Base-by-base conservation (phyloP, 2,797 vertebrate genomes). In the Aldrovandia affinis region DNA sequence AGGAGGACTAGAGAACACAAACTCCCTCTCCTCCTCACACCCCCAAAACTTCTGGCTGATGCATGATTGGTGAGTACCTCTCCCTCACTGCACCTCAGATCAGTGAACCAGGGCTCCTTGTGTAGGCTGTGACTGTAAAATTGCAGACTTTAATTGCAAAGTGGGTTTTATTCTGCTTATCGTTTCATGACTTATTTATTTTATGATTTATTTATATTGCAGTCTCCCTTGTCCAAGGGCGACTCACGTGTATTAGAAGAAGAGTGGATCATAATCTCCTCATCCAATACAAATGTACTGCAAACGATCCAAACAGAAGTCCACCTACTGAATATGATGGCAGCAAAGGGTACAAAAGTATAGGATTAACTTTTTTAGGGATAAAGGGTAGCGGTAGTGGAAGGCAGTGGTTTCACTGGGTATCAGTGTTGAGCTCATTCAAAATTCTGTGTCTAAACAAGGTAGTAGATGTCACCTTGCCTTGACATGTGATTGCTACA, bases 11-110 rank as follows among this genome's bases (percentile, higher is more conserved):
- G 36, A 42, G 22, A 42, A 75, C 70, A 75, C 22, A 44, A n/a
- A 77, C 42, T 77, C 14, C 8, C 25, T 77, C 73, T 47, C 39
- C 42, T 47, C 73, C 9, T 47, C 73, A 44, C 73, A 77, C 73
- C 42, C 42, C 42, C 73, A 77, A 77, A n/a, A 77, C 73, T 77
- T 77, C 73, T 77, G 73, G 73, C 22, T 73, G 68, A 73, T 73
- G 18, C 68, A 47, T 33, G 73, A 77, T 44, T 47, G 73, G 39
- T 44, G 30, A 77, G 39, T 77, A n/a, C 18, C 73, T 47, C 39
- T 77, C 33, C 33, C 42, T 28, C 42, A 44, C 42, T 77, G 33
- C 14, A 4, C 5, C 73, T 44, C 20, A 77, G 25, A 47, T 12
- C 22, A 44, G 22, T 47, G 73, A 77, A 77, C 73, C 39, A 47